Percentiles rank a stretch among this genome's conserved stretches.
Evolutionary conservation across 2,888 invertebrate species (phyloP).

Genomic region (Dolomedes plantarius): DNA sequence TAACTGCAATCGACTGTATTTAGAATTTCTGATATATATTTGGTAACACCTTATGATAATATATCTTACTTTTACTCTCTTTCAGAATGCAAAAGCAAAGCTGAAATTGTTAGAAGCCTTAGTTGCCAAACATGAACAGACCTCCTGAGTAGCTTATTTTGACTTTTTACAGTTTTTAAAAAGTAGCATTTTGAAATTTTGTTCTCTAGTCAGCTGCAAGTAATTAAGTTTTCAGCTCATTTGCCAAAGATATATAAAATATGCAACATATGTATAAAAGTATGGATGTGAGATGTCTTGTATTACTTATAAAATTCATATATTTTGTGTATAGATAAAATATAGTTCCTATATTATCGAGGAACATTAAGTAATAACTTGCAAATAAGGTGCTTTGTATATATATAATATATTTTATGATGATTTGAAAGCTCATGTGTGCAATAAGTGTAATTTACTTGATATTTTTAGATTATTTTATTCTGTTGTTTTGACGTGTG

Average conservation of each 20-base stretch:
- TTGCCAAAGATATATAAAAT: constrained; percentile 7
- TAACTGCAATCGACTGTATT: no score
- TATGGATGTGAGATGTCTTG: not conserved
- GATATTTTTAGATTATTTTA: constrained; percentile 3
- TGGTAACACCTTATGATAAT: no score
- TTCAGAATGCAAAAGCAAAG: constrained; percentile 88
- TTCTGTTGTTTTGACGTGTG: not conserved
- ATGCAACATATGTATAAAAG: constrained; percentile 1
- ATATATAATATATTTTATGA: constrained; percentile 4
- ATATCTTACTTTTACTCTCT: no score
- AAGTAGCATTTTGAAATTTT: constrained; percentile 19
- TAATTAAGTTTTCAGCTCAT: constrained; percentile 1
- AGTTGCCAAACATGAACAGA: constrained; percentile 83
- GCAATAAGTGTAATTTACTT: not conserved
- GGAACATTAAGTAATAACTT: constrained; percentile 12
- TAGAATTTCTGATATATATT: no score
- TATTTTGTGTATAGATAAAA: constrained; percentile 12
- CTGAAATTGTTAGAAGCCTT: constrained; percentile 92
- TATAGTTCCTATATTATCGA: constrained; percentile 1
- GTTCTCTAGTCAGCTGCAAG: constrained; percentile 60
- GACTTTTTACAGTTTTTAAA: constrained; percentile 1
- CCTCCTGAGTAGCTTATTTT: constrained; percentile 26
- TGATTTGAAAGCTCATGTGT: not conserved
- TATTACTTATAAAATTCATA: not conserved
- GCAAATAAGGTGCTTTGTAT: constrained; percentile 16